Conservation (phyloP, 2,888 invertebrate species). For the Hydraecia micacea region DNA sequence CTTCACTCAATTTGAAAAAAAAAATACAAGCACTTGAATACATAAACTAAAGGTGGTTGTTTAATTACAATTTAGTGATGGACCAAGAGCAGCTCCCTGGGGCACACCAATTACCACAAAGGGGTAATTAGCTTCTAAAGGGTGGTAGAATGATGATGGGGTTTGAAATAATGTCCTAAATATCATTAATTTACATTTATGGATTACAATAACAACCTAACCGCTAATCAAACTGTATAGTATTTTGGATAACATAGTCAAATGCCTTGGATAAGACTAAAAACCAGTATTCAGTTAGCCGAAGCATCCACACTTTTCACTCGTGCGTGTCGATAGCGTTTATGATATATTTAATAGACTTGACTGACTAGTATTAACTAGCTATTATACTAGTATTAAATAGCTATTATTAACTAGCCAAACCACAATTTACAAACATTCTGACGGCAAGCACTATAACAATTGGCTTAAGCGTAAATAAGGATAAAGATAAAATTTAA, state of each 20-base stretch:
- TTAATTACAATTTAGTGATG: slow-evolving; percentile 16
- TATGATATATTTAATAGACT: slow-evolving; percentile 10
- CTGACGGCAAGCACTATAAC: neutral
- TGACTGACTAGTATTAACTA: neutral
- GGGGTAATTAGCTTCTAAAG: slow-evolving; percentile 5
- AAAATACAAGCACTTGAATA: neutral
- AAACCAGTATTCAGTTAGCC: neutral
- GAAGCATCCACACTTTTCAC: neutral
- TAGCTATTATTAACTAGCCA: neutral
- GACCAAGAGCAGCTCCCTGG: slow-evolving; percentile 23
- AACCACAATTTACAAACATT: neutral
- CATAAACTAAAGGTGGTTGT: neutral
- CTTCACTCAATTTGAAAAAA: neutral
- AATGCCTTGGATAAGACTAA: slow-evolving; percentile 17
- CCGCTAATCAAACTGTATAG: neutral
- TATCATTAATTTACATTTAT: neutral
- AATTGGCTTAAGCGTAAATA: slow-evolving; percentile 17
- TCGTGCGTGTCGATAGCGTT: neutral
- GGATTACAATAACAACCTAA: neutral
- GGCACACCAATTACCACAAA: neutral
- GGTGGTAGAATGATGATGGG: neutral
- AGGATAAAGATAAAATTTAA: slow-evolving; percentile 35
- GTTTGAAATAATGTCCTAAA: neutral
- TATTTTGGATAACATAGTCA: slow-evolving; percentile 10
- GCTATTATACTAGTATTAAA: too few species aligned